phyloP scores from a whole-genome alignment of 2,888 invertebrate genomes.

The Drepana falcataria region DNA sequence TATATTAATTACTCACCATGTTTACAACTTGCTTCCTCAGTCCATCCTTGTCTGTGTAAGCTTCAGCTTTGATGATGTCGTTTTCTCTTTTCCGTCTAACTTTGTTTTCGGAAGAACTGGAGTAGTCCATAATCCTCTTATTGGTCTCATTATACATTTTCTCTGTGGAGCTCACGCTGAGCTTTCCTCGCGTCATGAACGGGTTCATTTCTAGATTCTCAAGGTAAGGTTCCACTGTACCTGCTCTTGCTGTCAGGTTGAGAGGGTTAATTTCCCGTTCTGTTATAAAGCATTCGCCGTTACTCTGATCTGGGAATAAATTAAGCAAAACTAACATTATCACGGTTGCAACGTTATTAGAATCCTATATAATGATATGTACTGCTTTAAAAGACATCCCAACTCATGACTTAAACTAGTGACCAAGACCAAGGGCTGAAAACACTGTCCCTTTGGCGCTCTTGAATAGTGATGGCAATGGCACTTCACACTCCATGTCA shows the following conservation, averaged over 20 bases:
- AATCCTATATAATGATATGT: not conserved
- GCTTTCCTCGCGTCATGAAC: constrained; percentile 50
- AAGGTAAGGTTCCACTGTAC: constrained; percentile 59
- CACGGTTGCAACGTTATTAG: not conserved
- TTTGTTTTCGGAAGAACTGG: constrained; percentile 54
- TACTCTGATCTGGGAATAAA: constrained; percentile 70
- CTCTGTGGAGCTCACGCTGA: constrained; percentile 54
- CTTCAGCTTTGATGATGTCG: constrained; percentile 85
- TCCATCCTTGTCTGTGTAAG: constrained; percentile 82
- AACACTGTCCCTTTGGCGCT: too few species aligned
- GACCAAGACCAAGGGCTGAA: too few species aligned
- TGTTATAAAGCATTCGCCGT: constrained; percentile 82
- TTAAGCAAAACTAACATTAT: constrained; percentile 8
- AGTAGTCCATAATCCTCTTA: constrained; percentile 37
- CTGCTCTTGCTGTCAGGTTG: constrained; percentile 69
- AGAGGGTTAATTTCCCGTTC: constrained; percentile 83
- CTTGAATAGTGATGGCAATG: too few species aligned
- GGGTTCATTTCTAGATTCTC: constrained; percentile 74
- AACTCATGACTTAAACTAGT: too few species aligned
- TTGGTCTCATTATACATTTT: constrained; percentile 52
- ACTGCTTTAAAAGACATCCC: too few species aligned
- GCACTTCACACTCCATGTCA: too few species aligned
- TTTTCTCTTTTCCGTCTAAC: constrained; percentile 81
- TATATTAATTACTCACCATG: constrained; percentile 75
- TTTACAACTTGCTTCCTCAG: constrained; percentile 85